Conservation (phyloP, 2,888 invertebrate genomes). For the Mycalesis mineus region DNA sequence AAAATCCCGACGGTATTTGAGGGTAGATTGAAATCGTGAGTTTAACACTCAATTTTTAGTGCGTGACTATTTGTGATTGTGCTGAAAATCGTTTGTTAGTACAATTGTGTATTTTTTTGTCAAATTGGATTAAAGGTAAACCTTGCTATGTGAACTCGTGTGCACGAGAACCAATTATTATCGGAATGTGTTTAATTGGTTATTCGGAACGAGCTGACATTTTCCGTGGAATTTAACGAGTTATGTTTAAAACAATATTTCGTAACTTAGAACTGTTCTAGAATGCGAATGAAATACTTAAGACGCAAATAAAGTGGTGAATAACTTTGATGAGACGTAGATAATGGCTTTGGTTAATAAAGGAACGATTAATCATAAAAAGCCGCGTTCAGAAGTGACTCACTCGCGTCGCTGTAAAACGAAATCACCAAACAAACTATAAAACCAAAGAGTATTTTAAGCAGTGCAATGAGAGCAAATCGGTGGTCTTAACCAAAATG, state of each 20-base stretch:
- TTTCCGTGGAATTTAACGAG: no score
- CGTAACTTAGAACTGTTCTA: neutral
- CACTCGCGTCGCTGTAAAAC: slow-evolving; percentile 53
- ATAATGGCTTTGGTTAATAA: slow-evolving; percentile 15
- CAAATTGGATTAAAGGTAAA: neutral
- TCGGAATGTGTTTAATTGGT: neutral
- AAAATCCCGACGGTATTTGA: slow-evolving; percentile 3
- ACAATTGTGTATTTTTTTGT: neutral
- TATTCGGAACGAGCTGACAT: neutral
- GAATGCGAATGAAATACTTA: neutral
- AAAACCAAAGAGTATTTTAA: slow-evolving; percentile 39
- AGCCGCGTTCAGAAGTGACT: slow-evolving; percentile 40
- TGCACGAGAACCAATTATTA: neutral
- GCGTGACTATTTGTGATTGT: slow-evolving; percentile 18
- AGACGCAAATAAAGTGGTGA: neutral
- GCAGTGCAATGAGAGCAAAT: slow-evolving; percentile 47
- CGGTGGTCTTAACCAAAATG: slow-evolving; percentile 67
- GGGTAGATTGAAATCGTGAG: slow-evolving; percentile 9
- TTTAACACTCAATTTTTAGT: neutral
- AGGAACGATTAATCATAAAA: slow-evolving; percentile 14
- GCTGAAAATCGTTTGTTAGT: slow-evolving; percentile 17
- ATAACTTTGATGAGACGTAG: neutral
- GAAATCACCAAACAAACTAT: slow-evolving; percentile 35
- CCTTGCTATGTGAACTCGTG: neutral
- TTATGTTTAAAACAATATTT: neutral